Conservation (phyloP, 2,797 vertebrate species). For the Bucorvus abyssinicus region DNA sequence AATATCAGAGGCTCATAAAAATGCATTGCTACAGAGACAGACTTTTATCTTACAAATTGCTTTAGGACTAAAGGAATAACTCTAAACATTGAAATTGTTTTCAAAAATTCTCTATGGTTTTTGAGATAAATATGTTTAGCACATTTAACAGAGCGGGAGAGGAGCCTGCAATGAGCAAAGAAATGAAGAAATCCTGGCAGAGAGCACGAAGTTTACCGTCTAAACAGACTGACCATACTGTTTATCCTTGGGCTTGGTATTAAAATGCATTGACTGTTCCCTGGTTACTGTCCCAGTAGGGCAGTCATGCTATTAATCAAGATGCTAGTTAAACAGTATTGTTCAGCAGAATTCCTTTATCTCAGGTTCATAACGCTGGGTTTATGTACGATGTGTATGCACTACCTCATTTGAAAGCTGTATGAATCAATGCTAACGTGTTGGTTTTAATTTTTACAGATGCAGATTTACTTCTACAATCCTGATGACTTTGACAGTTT, state of each 20-base stretch:
- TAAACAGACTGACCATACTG: slow-evolving; percentile 11
- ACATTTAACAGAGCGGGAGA: slow-evolving; percentile 40
- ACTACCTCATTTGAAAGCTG: background rate
- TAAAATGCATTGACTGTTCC: slow-evolving; percentile 53
- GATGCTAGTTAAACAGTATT: slow-evolving; percentile 50
- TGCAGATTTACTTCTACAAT: slow-evolving; percentile 99
- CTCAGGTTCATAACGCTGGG: background rate
- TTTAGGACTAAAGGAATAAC: slow-evolving; percentile 51
- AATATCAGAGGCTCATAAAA: slow-evolving; percentile 58
- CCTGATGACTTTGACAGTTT: slow-evolving; percentile 96
- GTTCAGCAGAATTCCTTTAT: slow-evolving; percentile 50
- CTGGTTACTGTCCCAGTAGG: slow-evolving; percentile 51
- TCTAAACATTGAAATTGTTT: slow-evolving; percentile 34
- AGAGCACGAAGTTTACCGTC: slow-evolving; percentile 23
- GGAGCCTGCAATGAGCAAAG: slow-evolving; percentile 24
- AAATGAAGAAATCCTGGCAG: slow-evolving; percentile 42
- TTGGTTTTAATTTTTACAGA: slow-evolving; percentile 80
- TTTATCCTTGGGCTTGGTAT: slow-evolving; percentile 50
- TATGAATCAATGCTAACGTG: slow-evolving; percentile 14
- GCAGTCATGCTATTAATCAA: slow-evolving; percentile 59
- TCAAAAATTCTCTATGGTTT: slow-evolving; percentile 46
- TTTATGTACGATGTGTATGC: background rate
- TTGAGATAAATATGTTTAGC: slow-evolving; percentile 49
- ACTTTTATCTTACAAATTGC: slow-evolving; percentile 59
- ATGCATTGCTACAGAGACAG: slow-evolving; percentile 47